These are phyloP conservation scores for Progne subis DNA, from an alignment of 2,113 vertebrate species.

Conservation along the genomic window DNA sequence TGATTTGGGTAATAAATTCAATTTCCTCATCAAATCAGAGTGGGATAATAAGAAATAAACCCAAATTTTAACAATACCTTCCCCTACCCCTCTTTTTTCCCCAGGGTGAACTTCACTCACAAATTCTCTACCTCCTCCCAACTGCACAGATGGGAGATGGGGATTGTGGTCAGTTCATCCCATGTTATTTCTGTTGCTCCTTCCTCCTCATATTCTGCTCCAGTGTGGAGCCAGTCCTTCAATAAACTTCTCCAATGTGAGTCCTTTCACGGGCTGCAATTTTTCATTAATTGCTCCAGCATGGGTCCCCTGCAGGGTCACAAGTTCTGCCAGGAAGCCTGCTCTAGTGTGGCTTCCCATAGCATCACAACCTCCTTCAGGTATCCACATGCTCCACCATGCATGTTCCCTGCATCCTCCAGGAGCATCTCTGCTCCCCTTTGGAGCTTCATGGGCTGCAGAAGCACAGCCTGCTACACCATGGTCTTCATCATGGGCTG, in stretches of 20 bases:
- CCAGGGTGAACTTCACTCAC: background rate
- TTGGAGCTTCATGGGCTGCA: too few relatives aligned
- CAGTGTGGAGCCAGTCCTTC: background rate
- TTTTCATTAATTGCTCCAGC: background rate
- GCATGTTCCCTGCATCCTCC: background rate
- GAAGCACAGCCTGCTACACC: too few relatives aligned
- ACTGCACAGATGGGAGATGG: background rate
- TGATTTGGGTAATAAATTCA: background rate
- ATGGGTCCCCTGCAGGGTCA: background rate
- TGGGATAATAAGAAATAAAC: background rate
- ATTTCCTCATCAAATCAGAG: background rate
- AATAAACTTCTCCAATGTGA: background rate
- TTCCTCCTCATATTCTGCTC: background rate
- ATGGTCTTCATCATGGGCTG: too few relatives aligned
- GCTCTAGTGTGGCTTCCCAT: background rate
- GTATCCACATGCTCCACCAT: fast-evolving
- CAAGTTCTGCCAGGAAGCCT: background rate
- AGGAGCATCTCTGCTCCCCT: too few relatives aligned
- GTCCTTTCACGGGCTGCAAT: too few relatives aligned
- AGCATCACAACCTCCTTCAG: background rate
- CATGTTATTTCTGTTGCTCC: background rate
- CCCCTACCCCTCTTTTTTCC: background rate
- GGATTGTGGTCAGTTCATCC: background rate
- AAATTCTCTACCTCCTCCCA: background rate
- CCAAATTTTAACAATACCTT: background rate